phyloP scores from a whole-genome alignment of 2,113 vertebrate genomes.

The Caranx melampygus region DNA sequence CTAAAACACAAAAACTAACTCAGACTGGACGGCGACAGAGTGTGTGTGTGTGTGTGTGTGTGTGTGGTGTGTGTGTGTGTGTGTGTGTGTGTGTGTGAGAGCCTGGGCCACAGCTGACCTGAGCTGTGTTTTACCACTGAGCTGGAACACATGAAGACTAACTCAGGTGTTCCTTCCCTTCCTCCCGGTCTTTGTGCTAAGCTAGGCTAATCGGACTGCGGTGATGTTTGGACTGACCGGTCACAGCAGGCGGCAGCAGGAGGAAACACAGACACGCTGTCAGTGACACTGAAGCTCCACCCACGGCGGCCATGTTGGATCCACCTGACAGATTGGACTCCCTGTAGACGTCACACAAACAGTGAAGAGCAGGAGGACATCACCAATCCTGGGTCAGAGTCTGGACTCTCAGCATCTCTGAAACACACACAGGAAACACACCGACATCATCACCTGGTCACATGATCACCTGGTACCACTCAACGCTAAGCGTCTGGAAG shows the following conservation, averaged over 20 bases:
- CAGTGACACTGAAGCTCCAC: neutral
- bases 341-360: neutral
- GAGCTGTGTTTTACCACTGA: too few species aligned
- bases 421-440: neutral
- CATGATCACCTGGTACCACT: too few species aligned
- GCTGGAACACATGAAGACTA: too few species aligned
- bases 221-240: slow-evolving; percentile 40
- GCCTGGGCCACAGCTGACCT: too few species aligned
- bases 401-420: neutral
- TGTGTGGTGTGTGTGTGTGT: neutral
- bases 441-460: too few species aligned
- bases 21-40: slow-evolving; percentile 44
- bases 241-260: slow-evolving; percentile 55
- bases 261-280: slow-evolving; percentile 34
- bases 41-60: neutral
- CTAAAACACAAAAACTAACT: slow-evolving; percentile 6
- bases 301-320: slow-evolving; percentile 48
- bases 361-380: neutral
- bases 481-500: too few species aligned
- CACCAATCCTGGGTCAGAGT: slow-evolving; percentile 30
- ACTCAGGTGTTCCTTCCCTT: neutral
- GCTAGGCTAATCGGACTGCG: neutral
- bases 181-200: neutral
- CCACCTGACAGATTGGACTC: slow-evolving; percentile 11
- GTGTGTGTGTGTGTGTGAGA: too few species aligned